These are phyloP conservation scores for Masticophis lateralis DNA, from an alignment of 2,797 vertebrate species.

Conservation along the genomic window DNA sequence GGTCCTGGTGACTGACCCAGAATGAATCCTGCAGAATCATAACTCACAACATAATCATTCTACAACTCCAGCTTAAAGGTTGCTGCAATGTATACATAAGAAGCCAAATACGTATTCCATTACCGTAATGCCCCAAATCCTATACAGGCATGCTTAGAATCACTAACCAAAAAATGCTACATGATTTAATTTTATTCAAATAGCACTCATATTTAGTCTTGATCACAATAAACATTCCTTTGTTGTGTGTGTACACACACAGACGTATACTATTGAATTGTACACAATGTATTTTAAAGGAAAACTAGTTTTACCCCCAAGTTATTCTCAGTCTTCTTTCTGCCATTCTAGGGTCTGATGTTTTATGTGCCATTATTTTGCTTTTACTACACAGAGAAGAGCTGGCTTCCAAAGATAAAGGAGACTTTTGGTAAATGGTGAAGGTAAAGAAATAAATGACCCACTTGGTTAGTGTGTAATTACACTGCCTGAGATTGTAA, in stretches of 20 bases:
- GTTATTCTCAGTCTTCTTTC: constrained; percentile 70
- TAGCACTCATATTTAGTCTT: not conserved
- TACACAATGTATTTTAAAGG: constrained; percentile 20
- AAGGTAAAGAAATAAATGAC: constrained; percentile 99
- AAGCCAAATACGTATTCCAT: not conserved
- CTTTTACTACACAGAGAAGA: constrained; percentile 88
- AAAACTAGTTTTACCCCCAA: constrained; percentile 64
- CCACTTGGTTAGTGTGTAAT: constrained; percentile 94
- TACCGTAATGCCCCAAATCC: not conserved
- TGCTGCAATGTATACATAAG: not conserved
- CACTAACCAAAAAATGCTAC: not conserved
- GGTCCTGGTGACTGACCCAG: not conserved
- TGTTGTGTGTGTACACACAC: constrained; percentile 26
- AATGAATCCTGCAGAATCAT: not conserved
- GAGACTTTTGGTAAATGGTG: constrained; percentile 93
- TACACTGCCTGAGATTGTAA: constrained; percentile 94
- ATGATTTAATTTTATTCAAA: not conserved
- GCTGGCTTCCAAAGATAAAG: constrained; percentile 94
- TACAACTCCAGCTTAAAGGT: not conserved
- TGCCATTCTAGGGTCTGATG: constrained; percentile 72
- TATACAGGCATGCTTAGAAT: not conserved
- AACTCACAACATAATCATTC: not conserved
- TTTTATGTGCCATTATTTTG: constrained; percentile 88
- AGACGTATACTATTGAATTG: constrained; percentile 52
- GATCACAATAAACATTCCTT: constrained; percentile 22